Percentiles rank a stretch among this genome's conserved stretches.
These are phyloP conservation scores for Peromyscus nudipes DNA, from an alignment of 2,797 vertebrate species.

Conservation along the genomic window DNA sequence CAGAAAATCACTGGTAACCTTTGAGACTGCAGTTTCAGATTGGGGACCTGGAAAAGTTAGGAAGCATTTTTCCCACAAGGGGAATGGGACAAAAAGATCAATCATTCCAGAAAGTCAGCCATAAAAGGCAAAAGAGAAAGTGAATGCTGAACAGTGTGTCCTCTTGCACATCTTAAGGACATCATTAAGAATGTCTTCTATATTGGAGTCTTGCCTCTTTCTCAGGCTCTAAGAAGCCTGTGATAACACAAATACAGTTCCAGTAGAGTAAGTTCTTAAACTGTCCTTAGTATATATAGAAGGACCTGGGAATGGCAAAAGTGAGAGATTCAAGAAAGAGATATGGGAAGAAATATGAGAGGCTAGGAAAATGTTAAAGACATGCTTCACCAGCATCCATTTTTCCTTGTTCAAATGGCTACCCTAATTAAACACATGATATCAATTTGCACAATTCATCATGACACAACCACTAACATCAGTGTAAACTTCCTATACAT, in stretches of 20 bases:
- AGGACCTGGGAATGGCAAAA: background rate
- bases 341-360: background rate
- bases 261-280: background rate
- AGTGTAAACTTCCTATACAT: background rate
- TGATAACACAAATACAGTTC: background rate
- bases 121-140: constrained; percentile 32
- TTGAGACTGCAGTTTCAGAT: constrained; percentile 46
- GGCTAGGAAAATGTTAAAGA: background rate
- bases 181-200: background rate
- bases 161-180: background rate
- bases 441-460: background rate
- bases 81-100: background rate
- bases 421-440: constrained; percentile 3
- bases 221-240: background rate
- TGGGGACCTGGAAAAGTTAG: background rate
- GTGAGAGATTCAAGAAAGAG: background rate
- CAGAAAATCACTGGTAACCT: constrained; percentile 71
- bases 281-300: background rate
- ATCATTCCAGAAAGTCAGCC: background rate
- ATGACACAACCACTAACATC: background rate
- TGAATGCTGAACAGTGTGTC: background rate
- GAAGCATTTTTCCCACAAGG: background rate
- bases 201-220: background rate
- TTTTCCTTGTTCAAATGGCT: background rate
- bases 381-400: background rate